Percentiles rank a stretch among this genome's conserved stretches.
phyloP scores from a whole-genome alignment of 2,113 vertebrate genomes.

The Etheostoma cragini region DNA sequence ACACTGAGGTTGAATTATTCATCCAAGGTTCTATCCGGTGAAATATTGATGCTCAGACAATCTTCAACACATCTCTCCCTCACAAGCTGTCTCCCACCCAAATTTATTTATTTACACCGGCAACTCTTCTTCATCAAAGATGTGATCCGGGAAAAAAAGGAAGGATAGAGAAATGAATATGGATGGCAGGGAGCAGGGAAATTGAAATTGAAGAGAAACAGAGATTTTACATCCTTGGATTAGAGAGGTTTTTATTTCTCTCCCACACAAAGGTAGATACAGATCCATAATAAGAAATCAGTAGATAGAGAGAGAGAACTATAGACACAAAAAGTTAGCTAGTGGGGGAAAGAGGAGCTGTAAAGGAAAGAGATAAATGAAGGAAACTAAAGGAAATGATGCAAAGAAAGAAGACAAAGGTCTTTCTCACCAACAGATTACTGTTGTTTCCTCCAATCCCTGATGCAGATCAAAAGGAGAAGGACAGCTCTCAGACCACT shows the following conservation, averaged over 20 bases:
- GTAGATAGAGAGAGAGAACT: not conserved
- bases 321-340: not conserved
- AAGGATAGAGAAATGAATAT: constrained; percentile 1
- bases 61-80: constrained; percentile 41
- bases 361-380: not conserved
- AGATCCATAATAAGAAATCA: not conserved
- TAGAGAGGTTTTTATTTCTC: not conserved
- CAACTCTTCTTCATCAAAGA: constrained; percentile 2
- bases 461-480: not conserved
- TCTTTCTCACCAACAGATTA: not conserved
- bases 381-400: not conserved
- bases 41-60: constrained; percentile 76
- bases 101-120: not conserved
- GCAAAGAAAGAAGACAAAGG: not conserved
- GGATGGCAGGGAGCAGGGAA: not conserved
- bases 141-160: not conserved
- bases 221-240: not conserved
- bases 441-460: not conserved
- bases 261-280: not conserved
- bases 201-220: not conserved
- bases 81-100: not conserved
- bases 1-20: constrained; percentile 75
- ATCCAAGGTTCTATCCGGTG: constrained; percentile 64
- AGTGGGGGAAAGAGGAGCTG: not conserved
- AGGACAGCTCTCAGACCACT: not conserved